Conservation (phyloP, 2,888 invertebrate species). For the Zygaena filipendulae region DNA sequence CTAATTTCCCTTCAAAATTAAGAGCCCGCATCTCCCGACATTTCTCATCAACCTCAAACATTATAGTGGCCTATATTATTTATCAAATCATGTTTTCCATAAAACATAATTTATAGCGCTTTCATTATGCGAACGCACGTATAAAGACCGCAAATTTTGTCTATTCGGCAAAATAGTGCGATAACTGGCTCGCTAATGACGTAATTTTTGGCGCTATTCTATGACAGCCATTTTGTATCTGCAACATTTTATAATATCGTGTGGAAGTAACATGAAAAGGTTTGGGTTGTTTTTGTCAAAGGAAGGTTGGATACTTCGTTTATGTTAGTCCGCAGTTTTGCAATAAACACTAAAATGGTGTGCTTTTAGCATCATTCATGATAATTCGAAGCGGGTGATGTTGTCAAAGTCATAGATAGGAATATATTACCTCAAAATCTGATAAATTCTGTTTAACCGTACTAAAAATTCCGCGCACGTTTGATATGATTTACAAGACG, state of each 20-base stretch:
- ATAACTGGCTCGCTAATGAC: slow-evolving; percentile 59
- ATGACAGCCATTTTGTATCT: slow-evolving; percentile 42
- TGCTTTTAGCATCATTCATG: no score
- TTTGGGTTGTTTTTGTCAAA: slow-evolving; percentile 22
- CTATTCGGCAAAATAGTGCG: slow-evolving; percentile 65
- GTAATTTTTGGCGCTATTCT: slow-evolving; percentile 45
- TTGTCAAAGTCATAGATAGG: no score
- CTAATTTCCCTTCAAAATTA: slow-evolving; percentile 51
- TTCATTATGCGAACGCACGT: slow-evolving; percentile 54
- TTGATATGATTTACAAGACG: no score
- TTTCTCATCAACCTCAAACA: slow-evolving; percentile 54
- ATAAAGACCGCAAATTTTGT: slow-evolving; percentile 64
- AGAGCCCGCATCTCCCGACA: slow-evolving; percentile 45
- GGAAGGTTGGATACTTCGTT: no score
- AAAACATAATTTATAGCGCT: slow-evolving; percentile 51
- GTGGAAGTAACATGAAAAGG: slow-evolving; percentile 32
- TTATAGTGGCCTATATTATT: slow-evolving; percentile 52
- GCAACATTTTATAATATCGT: slow-evolving; percentile 48
- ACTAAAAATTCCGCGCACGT: no score
- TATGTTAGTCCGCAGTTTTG: no score
- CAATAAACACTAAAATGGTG: no score
- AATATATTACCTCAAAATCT: no score
- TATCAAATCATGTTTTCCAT: slow-evolving; percentile 52
- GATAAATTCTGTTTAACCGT: no score
- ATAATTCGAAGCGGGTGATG: no score